Percentiles rank a stretch among this genome's conserved stretches.
Conservation (phyloP, 2,113 vertebrate species). For the Piliocolobus tephrosceles region DNA sequence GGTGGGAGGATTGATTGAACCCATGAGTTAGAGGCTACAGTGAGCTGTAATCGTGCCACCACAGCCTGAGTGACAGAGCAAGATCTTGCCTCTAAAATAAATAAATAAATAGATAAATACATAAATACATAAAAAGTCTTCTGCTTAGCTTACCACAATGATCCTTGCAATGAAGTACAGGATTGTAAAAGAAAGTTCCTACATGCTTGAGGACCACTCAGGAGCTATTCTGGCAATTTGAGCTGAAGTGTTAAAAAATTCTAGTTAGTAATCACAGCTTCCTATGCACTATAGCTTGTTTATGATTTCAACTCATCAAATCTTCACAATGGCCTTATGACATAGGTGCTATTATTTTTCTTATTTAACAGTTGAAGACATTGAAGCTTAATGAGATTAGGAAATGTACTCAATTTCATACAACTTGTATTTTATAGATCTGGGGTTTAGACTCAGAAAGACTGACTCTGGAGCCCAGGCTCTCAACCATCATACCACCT, state of each 20-base stretch:
- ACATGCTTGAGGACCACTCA: background rate
- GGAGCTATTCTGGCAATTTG: background rate
- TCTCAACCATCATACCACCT: background rate
- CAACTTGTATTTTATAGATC: background rate
- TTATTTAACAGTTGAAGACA: conserved; percentile 25
- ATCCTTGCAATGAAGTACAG: background rate
- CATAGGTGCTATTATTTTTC: background rate
- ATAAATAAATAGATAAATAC: no score
- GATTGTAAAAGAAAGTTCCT: background rate
- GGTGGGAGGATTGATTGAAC: no score
- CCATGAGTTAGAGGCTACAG: no score
- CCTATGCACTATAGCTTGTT: background rate
- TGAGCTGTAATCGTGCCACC: no score
- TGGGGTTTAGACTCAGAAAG: background rate
- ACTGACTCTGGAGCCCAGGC: background rate
- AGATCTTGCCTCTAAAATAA: no score
- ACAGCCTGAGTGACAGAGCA: no score
- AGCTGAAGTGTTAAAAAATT: background rate
- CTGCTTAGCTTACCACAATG: background rate
- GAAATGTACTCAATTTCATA: background rate
- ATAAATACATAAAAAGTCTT: no score
- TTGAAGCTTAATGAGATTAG: background rate
- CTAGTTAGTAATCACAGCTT: conserved; percentile 1
- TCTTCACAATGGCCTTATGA: background rate
- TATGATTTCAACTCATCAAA: background rate